These are phyloP conservation scores for Hepsetus odoe DNA, from an alignment of 2,113 vertebrate species.

Conservation along the genomic window DNA sequence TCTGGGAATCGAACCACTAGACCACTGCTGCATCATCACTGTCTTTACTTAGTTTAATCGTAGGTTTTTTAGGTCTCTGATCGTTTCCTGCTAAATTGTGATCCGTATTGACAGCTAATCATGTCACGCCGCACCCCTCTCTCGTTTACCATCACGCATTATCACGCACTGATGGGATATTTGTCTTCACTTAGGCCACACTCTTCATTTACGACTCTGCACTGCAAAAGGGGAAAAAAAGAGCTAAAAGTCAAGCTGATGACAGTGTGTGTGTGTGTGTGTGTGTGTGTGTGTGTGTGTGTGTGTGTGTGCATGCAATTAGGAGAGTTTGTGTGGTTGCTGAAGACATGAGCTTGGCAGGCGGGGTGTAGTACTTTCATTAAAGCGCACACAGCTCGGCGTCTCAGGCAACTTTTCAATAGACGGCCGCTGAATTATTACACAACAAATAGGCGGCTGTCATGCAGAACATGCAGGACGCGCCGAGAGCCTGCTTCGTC, in stretches of 20 bases:
- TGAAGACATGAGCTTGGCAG: constrained; percentile 82
- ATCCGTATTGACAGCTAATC: constrained; percentile 40
- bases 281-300: constrained; percentile 15
- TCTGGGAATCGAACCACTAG: too few relatives aligned
- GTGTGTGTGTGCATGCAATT: constrained; percentile 80
- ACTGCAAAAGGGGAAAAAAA: constrained; percentile 69
- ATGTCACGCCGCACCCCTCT: constrained; percentile 64
- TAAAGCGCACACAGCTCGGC: constrained; percentile 91
- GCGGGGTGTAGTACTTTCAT: constrained; percentile 87
- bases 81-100: constrained; percentile 45
- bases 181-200: constrained; percentile 64
- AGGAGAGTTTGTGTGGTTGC: constrained; percentile 86
- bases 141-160: constrained; percentile 71
- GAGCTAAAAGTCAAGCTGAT: constrained; percentile 69
- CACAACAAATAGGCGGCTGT: constrained; percentile 92
- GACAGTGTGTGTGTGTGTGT: constrained; percentile 52
- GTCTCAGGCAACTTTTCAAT: constrained; percentile 83
- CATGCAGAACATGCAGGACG: constrained; percentile 89
- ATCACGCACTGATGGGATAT: constrained; percentile 69
- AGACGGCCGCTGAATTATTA: constrained; percentile 90
- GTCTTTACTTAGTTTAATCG: too few relatives aligned
- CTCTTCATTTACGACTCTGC: constrained; percentile 72
- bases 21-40: too few relatives aligned
- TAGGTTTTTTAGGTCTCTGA: too few relatives aligned
- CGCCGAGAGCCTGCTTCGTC: constrained; percentile 81